Base-by-base conservation (phyloP, 1,140 invertebrate species). In the Armadillidium nasatum region DNA sequence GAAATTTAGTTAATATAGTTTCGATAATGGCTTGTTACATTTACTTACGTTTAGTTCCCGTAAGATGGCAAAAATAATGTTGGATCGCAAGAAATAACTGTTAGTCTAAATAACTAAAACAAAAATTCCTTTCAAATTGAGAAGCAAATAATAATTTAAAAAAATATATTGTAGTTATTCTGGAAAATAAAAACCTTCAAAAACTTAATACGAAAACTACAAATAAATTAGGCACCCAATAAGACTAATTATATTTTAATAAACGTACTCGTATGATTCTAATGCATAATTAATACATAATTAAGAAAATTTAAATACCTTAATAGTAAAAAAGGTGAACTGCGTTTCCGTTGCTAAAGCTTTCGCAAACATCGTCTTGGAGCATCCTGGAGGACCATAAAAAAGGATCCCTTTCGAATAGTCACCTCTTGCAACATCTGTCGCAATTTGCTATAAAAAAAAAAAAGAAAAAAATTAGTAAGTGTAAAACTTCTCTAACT, bases 301-400 rank as follows among this genome's bases (percentile, higher is more conserved):
- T 22, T 69, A 15, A 43, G 71, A 82, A 82, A 80, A 87, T 87
- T 83, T 90, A 88, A 21, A 90, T 88, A 83, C 90, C 88, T 96
- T 95, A 60, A 97, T 91, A 44, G 93, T 92, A 10, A 98, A 86
- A 83, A 96, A 96, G 86, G 95, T 96, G 0, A 96, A 85, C 82
- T 95, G 92, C 82, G 95, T 99, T 85, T 99, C 93, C 6, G 94
- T 97, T 0, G 95, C 96, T 22, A 97, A 86, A 13, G 96, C 96
- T 86, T 95, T 94, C 2, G 94, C 96, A 81, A 97, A 94, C 90
- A 97, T 93, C 0, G 96, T 98, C 86, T 98, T 98, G 0, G 94
- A 96, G 83, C 97, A 99, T 6, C 97, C 98, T 0, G 98, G 97
- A 9, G 98, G 97, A 10, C 97, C 98, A 85, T 94, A 99, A 86